Base-by-base conservation (phyloP, 2,797 vertebrate genomes). In the Cuniculus paca region DNA sequence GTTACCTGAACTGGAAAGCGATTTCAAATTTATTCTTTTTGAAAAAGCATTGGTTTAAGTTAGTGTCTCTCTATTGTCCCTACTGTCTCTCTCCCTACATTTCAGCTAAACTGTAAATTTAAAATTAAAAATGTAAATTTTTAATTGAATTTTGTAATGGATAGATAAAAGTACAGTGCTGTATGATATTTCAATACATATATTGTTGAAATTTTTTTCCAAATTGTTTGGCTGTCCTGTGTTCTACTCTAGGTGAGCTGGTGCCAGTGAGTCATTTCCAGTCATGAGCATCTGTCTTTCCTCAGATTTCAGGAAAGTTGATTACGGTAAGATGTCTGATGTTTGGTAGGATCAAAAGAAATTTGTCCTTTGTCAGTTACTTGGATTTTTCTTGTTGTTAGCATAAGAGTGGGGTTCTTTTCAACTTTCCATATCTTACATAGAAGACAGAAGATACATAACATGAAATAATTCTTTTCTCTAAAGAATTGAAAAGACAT, bases 381-480 rank as follows among this genome's bases (percentile, higher is more conserved):
- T 36, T 56, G 42, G 13, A 34, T 48, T 70, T 78, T 39, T 90
- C 26, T 45, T 74, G 34, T 45, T 74, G 22, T 63, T 42, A 65
- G 13, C 31, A 26, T 36, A 48, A 17, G 22, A 34, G 52, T n/a
- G 20, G 42, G 31, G 7, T 26, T 88, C 31, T 48, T 60, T 74
- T 45, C 42, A 77, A 42, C 19, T 36, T 88, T 50, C 31, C 63
- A 36, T 31, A 50, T 63, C 52, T 13, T 50, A 74, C 61, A 78
- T 1, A 89, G 39, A 91, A 70, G 34, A 80, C 39, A 80, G 60
- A 54, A 42, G 19, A 34, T 68, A 42, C 0, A n/a, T 52, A 52
- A 68, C 28, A 56, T 68, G 65, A 90, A 80, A 90, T 52, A 16
- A 84, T 63, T 84, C 16, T 45, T 92, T 85, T 92, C 9, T 65